Evolutionary conservation across 2,113 vertebrate species (phyloP).

Genomic region (Myrmophylax atrothorax): DNA sequence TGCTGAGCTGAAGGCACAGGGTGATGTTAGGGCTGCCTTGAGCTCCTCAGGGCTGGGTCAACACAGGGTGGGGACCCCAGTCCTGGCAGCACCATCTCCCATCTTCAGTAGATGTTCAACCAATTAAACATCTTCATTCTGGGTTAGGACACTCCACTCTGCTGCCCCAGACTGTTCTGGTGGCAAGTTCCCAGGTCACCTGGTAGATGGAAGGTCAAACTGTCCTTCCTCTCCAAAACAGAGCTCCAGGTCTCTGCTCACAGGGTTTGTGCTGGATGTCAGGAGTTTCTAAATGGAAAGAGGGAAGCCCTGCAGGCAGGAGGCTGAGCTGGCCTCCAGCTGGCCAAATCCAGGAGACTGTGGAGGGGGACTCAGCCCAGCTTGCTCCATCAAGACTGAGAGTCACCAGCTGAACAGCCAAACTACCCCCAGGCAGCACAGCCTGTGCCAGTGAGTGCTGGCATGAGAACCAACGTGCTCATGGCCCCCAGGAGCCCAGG

Average conservation of each 20-base stretch:
- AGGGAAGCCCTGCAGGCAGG: neutral
- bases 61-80: fast-evolving
- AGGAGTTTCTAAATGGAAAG: neutral
- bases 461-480: neutral
- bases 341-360: neutral
- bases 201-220: neutral
- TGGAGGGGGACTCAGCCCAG: neutral
- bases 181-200: neutral
- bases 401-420: neutral
- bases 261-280: neutral
- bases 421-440: neutral
- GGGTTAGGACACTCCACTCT: neutral
- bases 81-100: neutral
- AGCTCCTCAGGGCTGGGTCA: neutral
- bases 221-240: neutral
- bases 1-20: neutral
- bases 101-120: neutral
- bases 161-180: neutral
- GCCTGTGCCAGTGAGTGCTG: fast-evolving
- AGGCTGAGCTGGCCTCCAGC: neutral
- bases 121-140: neutral
- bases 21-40: neutral
- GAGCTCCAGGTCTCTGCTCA: neutral
- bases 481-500: neutral
- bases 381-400: neutral